Percentiles rank a stretch among this genome's conserved stretches.
These are phyloP conservation scores for Nothocercus julius DNA, from an alignment of 2,113 vertebrate species.

Conservation along the genomic window DNA sequence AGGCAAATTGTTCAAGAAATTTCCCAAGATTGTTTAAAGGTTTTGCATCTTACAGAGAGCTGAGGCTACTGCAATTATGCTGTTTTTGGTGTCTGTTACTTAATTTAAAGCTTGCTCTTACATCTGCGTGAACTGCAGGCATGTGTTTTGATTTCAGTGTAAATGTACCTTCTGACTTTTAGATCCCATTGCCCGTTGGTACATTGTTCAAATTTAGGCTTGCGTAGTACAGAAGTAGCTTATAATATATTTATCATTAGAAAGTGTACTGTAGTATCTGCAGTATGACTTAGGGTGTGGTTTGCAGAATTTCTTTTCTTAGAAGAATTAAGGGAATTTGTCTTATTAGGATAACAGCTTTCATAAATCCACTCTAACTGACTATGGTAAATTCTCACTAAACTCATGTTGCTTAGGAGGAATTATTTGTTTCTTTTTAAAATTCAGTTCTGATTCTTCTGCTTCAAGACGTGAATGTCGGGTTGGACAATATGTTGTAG, in stretches of 20 bases:
- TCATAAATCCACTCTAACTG: background rate
- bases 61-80: background rate
- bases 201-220: background rate
- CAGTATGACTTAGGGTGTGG: background rate
- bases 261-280: background rate
- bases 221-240: background rate
- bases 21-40: background rate
- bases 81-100: background rate
- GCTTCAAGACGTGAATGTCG: conserved; percentile 76
- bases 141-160: background rate
- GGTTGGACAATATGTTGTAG: conserved; percentile 91
- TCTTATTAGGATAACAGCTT: background rate
- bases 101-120: background rate
- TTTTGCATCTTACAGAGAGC: background rate
- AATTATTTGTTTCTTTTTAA: conserved; percentile 3
- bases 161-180: background rate
- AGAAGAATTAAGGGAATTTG: background rate
- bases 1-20: background rate
- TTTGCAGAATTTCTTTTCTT: background rate
- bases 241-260: background rate
- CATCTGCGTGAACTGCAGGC: background rate
- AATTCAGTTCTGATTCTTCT: conserved; percentile 70
- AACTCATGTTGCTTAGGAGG: background rate
- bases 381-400: background rate
- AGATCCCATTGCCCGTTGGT: background rate